These are phyloP conservation scores for Rhegmatorhina hoffmannsi DNA, from an alignment of 2,113 vertebrate species.

Conservation along the genomic window DNA sequence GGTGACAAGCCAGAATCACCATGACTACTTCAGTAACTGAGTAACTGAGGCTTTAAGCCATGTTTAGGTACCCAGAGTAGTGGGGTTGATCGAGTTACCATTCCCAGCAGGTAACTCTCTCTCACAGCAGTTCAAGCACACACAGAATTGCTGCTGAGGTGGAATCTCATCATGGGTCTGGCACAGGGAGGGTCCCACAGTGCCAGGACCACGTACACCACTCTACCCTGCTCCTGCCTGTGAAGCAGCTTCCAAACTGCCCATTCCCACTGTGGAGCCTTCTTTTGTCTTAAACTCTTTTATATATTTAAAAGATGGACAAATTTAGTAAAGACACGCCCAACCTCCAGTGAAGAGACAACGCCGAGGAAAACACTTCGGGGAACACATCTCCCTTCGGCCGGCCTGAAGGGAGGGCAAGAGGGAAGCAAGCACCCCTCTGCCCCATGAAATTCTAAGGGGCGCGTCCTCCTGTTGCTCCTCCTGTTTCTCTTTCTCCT, in stretches of 20 bases:
- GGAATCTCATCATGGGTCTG: not conserved
- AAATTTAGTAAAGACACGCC: not conserved
- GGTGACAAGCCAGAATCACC: not conserved
- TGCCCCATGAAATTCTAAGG: accelerated
- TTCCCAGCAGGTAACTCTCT: not conserved
- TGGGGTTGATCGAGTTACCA: not conserved
- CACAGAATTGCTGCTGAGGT: not conserved
- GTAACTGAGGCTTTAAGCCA: not conserved
- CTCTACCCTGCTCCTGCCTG: not conserved
- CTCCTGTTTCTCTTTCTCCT: not conserved
- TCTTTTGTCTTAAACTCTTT: not conserved
- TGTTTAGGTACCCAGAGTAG: not conserved
- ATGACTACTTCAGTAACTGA: not conserved
- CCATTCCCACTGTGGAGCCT: accelerated
- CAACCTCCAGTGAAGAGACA: not conserved
- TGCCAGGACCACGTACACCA: not conserved
- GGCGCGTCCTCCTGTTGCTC: not conserved
- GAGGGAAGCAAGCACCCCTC: too few relatives aligned
- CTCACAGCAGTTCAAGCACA: not conserved
- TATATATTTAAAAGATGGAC: accelerated
- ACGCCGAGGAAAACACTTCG: accelerated
- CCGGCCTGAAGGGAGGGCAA: too few relatives aligned
- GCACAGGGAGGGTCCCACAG: not conserved
- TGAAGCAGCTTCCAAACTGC: not conserved
- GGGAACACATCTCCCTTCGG: too few relatives aligned